A percentile compares a stretch with the other conserved stretches of the same genome.
phyloP scores from a whole-genome alignment of 2,888 invertebrate genomes.

The Timandra comae region DNA sequence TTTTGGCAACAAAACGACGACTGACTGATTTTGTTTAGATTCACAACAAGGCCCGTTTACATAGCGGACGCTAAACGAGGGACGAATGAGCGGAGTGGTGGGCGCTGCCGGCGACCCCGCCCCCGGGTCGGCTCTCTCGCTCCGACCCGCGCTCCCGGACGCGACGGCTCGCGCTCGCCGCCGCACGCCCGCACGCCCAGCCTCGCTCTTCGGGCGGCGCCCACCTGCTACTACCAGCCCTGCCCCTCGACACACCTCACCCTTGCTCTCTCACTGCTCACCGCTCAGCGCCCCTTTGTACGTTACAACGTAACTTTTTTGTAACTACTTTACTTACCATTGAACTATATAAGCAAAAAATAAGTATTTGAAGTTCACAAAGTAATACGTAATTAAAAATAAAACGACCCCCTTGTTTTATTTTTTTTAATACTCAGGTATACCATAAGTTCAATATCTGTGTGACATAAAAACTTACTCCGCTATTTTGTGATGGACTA shows the following conservation, averaged over 20 bases:
- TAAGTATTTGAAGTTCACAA: no score
- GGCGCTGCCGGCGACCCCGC: constrained; percentile 40
- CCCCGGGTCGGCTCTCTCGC: constrained; percentile 39
- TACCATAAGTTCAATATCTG: no score
- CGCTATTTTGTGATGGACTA: no score
- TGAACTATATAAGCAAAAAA: no score
- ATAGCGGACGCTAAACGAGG: constrained; percentile 79
- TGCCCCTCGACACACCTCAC: constrained; percentile 38
- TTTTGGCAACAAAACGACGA: constrained; percentile 77
- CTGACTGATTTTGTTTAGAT: constrained; percentile 85
- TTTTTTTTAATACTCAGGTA: no score
- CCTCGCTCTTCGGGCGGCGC: constrained; percentile 32
- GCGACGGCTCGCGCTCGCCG: constrained; percentile 24
- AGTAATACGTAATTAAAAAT: no score
- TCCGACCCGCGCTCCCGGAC: constrained; percentile 19
- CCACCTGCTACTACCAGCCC: constrained; percentile 24
- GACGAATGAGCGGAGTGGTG: constrained; percentile 67
- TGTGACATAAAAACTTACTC: no score
- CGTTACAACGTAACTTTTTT: no score
- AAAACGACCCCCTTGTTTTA: no score
- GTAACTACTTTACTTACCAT: no score
- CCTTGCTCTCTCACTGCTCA: no score
- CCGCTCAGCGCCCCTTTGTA: constrained; percentile 31
- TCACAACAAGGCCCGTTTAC: constrained; percentile 90
- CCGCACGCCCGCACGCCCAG: constrained; percentile 32